phyloP scores from a whole-genome alignment of 1,140 invertebrate genomes.

The Tyrophagus putrescentiae region DNA sequence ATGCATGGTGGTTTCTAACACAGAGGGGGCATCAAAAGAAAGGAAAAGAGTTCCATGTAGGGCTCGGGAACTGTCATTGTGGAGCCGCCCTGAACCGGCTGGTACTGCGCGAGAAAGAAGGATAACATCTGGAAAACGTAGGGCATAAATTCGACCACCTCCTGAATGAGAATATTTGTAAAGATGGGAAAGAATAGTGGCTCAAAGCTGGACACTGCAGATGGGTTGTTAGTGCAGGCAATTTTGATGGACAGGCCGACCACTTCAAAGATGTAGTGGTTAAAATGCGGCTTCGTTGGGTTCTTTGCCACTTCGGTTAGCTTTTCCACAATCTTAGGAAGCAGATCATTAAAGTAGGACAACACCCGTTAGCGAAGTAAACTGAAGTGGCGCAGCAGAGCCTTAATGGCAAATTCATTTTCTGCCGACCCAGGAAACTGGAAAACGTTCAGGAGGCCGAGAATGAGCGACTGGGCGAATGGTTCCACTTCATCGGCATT shows the following conservation, averaged over 20 bases:
- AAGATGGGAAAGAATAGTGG: slow-evolving; percentile 79
- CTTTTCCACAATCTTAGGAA: slow-evolving; percentile 70
- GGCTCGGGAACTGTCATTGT: slow-evolving; percentile 55
- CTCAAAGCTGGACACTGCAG: slow-evolving; percentile 73
- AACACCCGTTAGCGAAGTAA: slow-evolving; percentile 61
- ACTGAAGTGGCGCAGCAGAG: slow-evolving; percentile 73
- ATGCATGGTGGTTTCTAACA: slow-evolving; percentile 88
- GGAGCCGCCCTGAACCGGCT: too few relatives aligned
- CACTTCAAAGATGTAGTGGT: slow-evolving; percentile 92
- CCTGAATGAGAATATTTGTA: slow-evolving; percentile 76
- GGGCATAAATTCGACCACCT: slow-evolving; percentile 91
- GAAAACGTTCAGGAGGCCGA: slow-evolving; percentile 57
- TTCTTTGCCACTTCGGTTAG: slow-evolving; percentile 70
- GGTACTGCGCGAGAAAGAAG: slow-evolving; percentile 71
- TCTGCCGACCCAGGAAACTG: slow-evolving; percentile 58
- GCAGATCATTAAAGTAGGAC: slow-evolving; percentile 55
- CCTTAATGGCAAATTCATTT: slow-evolving; percentile 96
- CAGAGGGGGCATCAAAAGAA: slow-evolving; percentile 63
- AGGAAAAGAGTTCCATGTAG: slow-evolving; percentile 77
- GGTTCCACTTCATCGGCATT: slow-evolving; percentile 33
- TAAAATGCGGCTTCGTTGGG: slow-evolving; percentile 89
- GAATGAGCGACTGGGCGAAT: slow-evolving; percentile 46
- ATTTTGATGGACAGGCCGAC: slow-evolving; percentile 69
- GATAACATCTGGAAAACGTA: slow-evolving; percentile 95
- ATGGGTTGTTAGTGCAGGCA: slow-evolving; percentile 61